A percentile compares a stretch with the other conserved stretches of the same genome.
Evolutionary conservation across 2,113 vertebrate genomes (phyloP).

Genomic region (Gadus macrocephalus): DNA sequence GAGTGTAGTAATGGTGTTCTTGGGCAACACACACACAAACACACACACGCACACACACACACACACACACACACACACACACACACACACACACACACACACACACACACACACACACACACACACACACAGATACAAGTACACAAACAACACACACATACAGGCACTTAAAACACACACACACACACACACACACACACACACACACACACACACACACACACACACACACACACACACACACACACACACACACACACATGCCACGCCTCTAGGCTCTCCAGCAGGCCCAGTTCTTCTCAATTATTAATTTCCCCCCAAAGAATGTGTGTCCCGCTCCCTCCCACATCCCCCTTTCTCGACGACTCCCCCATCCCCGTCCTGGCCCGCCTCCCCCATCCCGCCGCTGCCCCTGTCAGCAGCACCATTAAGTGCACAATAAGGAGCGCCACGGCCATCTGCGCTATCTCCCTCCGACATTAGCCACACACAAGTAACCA

Average conservation of each 20-base stretch:
- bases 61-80: not conserved
- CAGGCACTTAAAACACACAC: not conserved
- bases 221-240: not conserved
- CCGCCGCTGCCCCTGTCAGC: not conserved
- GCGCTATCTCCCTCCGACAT: conserved; percentile 20
- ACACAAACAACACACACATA: conserved; percentile 1
- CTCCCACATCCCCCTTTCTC: conserved; percentile 13
- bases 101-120: conserved; percentile 9
- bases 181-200: not conserved
- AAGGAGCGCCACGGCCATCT: conserved; percentile 22
- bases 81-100: not conserved
- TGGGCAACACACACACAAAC: not conserved
- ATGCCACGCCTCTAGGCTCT: conserved; percentile 4
- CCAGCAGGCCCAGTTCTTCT: conserved; percentile 5
- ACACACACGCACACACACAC: not conserved
- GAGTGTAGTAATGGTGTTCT: no score
- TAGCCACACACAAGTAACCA: not conserved
- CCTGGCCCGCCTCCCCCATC: not conserved
- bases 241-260: not conserved
- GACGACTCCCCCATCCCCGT: not conserved
- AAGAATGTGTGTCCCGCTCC: conserved; percentile 9
- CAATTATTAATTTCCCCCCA: conserved; percentile 12
- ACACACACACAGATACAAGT: not conserved
- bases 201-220: not conserved
- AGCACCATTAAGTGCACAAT: conserved; percentile 23